Base-by-base conservation (phyloP, 2,113 vertebrate genomes). In the Heterotis niloticus region DNA sequence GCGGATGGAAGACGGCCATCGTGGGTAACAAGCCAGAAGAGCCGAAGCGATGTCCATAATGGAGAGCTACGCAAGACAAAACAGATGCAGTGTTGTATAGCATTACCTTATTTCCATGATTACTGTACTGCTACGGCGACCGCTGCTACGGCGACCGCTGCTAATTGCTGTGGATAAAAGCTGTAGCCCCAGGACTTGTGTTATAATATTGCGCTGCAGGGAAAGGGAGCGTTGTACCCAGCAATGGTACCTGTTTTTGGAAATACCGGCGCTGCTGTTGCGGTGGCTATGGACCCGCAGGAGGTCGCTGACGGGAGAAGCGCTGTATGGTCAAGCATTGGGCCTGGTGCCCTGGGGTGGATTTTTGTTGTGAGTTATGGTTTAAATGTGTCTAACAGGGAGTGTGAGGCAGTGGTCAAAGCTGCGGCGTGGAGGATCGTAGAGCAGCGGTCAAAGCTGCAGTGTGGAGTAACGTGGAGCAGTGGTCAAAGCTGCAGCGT, bases 151-250 rank as follows among this genome's bases (percentile, higher is more conserved):
- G 16, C 26, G 9, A 74, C 54, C 54, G 26, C 54, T 57, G 52
- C 24, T 57, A 16, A 62, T 62, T 23, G 57, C 71, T 74, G 71
- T 23, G 23, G 54, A 57, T 23, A 74, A 56, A n/a, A 74, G 54
- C 51, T 17, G 17, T 23, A 34, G 69, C 69, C 69, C 44, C 44
- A 5, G 69, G 34, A 72, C 51, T 72, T 34, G 24, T 72, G 51
- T 72, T 52, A 72, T 52, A 72, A 52, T 54, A 18, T 52, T 72
- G 69, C 14, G 69, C 54, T 74, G 52, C 12, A 57, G 71, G n/a
- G 24, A 20, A 62, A 62, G 59, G 12, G 10, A 62, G 20, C n/a
- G 64, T n/a, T 4, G 5, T n/a, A 59, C n/a, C n/a, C 23, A 24
- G 54, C 11, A 74, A 28, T 10, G 10, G 69, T n/a, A 34, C 69